Base-by-base conservation (phyloP, 2,888 invertebrate genomes). In the Epistrophe eligans region DNA sequence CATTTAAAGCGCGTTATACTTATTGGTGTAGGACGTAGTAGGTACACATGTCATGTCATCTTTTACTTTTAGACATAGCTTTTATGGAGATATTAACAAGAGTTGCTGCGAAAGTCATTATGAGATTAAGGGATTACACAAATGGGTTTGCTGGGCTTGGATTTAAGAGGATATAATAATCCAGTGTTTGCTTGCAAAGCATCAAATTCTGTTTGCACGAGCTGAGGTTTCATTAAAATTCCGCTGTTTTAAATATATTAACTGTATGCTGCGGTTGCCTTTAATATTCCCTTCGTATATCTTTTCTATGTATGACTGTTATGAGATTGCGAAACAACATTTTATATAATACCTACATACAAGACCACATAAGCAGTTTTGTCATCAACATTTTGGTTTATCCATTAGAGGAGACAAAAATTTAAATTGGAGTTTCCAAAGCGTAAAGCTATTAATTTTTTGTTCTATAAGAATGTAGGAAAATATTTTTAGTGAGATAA, bases 61-160 rank as follows among this genome's bases (percentile, higher is more conserved):
- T 70, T 40, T 60, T 55, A 28, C 24, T 52, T 58, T 62, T 70
- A 74, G 58, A 66, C 71, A 76, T 52, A 45, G 57, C 50, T 84
- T 80, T 66, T 58, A 60, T 66, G 76, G 60, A 45, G 24, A 72
- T 71, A 72, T 72, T 74, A 74, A 40, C 64, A 71, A 48, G 19
- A 79, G 45, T 60, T 73, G 35, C 48, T 74, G 17, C 38, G 28
- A 72, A 66, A 50, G 76, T 80, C 66, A 66, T 66, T 76, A 72
- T 60, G 45, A 72, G 84, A 84, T 84, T 80, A 80, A 80, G 72
- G 50, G 84, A 84, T 84, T 84, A 84, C 80, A 17, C 52, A 77
- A 80, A 84, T 80, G 76, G 72, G 40, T 80, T 80, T 60, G 17
- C 55, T 28, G 58, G 55, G 28, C 32, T 48, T 11, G 19, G 43